Base-by-base conservation (phyloP, 2,888 invertebrate species). In the Amphimallon solstitiale region DNA sequence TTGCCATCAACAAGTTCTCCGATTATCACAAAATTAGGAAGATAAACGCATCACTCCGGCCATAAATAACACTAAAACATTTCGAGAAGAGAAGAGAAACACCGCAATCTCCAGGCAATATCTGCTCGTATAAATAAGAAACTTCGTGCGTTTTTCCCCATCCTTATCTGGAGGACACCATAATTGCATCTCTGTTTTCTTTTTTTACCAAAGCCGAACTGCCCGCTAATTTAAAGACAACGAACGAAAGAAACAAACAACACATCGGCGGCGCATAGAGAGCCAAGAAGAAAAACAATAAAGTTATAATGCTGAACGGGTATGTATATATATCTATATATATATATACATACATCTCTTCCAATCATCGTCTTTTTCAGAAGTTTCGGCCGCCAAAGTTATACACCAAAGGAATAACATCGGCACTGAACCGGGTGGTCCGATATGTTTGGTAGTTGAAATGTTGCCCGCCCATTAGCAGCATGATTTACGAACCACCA, bases 401-500 rank as follows among this genome's bases (percentile, higher is more conserved):
- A n/a, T n/a, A 29, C 29, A 29, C 29, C 29, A 9, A 29, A 29
- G 5, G 29, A 29, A 29, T 29, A 29, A 29, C 29, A 29, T 7
- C 19, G 29, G 19, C 52, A 43, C 23, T 56, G 56, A 56, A 40
- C 56, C 56, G 56, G 56, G 56, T 56, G 56, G 56, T 56, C 56
- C 56, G 56, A 56, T 56, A 40, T 56, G 56, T 56, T 56, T 56
- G 40, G 56, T 21, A 43, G 56, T 14, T n/a, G 43, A 19, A 40
- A 29, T 23, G 23, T 59, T 68, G 72, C 68, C 72, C 72, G 72
- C 72, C 72, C 70, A 72, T 72, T 72, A 72, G 68, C 69, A 67
- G 65, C 70, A 72, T 72, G 72, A 72, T 72, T 72, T 72, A 72
- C 72, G 63, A 68, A 69, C 68, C 74, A 73, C 68, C n/a, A n/a